A percentile compares a stretch with the other conserved stretches of the same genome.
phyloP scores from a whole-genome alignment of 2,888 invertebrate genomes.

The Euphydryas editha region DNA sequence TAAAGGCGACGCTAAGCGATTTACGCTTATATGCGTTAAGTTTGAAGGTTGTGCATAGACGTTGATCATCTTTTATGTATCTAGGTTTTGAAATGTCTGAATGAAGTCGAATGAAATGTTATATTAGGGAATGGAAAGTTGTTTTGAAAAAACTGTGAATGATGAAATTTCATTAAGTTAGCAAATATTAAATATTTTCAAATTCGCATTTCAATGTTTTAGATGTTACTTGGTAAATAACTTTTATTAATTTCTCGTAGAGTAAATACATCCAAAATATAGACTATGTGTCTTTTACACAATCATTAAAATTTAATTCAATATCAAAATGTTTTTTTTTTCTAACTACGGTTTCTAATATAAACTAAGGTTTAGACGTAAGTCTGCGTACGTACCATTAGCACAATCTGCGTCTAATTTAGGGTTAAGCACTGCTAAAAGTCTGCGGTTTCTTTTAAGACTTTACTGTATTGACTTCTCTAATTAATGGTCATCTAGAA shows the following conservation, averaged over 20 bases:
- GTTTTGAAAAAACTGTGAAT: neutral
- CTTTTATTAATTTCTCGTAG: too few species aligned
- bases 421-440: slow-evolving; percentile 1
- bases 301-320: too few species aligned
- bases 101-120: slow-evolving; percentile 5
- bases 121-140: neutral
- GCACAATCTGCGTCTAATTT: slow-evolving; percentile 11
- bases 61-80: slow-evolving; percentile 14
- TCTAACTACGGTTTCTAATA: neutral
- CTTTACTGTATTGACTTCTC: slow-evolving; percentile 11
- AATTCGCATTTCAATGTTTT: too few species aligned
- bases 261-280: too few species aligned
- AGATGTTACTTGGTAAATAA: too few species aligned
- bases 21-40: slow-evolving; percentile 23
- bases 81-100: slow-evolving; percentile 13
- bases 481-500: slow-evolving; percentile 12
- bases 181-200: neutral
- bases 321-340: neutral
- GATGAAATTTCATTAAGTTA: neutral
- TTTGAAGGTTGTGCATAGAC: slow-evolving; percentile 11
- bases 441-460: slow-evolving; percentile 3
- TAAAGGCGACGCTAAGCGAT: slow-evolving; percentile 21
- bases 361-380: neutral
- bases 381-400: neutral
- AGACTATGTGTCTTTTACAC: too few species aligned